Base-by-base conservation (phyloP, 2,888 invertebrate species). In the Ophion ellenae region DNA sequence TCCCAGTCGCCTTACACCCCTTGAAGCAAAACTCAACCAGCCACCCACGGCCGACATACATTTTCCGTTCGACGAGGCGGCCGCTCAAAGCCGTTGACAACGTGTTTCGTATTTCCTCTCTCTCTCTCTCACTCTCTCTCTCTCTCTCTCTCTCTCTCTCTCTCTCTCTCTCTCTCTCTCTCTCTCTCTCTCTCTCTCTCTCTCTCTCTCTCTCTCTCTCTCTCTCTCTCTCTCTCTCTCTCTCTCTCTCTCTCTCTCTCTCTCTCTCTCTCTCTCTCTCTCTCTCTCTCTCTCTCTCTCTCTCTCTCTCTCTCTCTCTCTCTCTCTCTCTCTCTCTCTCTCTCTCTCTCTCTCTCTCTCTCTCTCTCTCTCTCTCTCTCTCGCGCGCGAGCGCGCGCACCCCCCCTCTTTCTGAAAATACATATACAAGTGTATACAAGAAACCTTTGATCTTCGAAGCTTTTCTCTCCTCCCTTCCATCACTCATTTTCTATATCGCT, bases 361-460 rank as follows among this genome's bases (percentile, higher is more conserved):
- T 45, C 36, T 20, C 2, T 24, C 47, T 14, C 47, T 14, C 47
- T 14, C 2, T 14, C 14, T 14, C 47, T 47, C 14, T 11, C 47
- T 1, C 47, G 0, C 47, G n/a, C n/a, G n/a, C n/a, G n/a, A n/a
- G n/a, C n/a, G n/a, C n/a, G n/a, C n/a, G n/a, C n/a, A n/a, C 47
- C 11, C 14, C 11, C 47, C 11, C 47, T 1, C 14, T 47, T 36
- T 77, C 66, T 75, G 32, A n/a, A 57, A 10, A 32, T 32, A 71
- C n/a, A 73, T 74, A 69, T 71, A 20, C 45, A 53, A 17, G 67
- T 32, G n/a, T 73, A 67, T 66, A 71, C 57, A 61, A 36, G 66
- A 64, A 85, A 79, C 80, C 85, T 87, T 86, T 87, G 85, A 87
- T 87, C 85, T 87, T 85, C 87, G 45, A n/a, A 77, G 71, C 61